Conservation (phyloP, 2,888 invertebrate species). For the Sinelater perroti region DNA sequence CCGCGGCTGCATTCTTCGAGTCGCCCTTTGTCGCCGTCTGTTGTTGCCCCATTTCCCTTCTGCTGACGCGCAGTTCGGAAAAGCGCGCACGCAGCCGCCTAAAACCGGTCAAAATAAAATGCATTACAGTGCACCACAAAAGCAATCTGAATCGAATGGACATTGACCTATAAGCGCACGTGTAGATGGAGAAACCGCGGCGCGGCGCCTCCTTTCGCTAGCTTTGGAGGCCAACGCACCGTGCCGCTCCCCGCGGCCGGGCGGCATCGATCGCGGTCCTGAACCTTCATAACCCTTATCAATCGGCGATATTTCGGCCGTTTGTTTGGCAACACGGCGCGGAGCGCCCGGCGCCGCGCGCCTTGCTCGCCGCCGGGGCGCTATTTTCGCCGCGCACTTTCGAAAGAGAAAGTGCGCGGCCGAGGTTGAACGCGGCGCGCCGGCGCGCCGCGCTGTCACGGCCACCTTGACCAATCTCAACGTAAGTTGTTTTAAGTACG, state of each 20-base stretch:
- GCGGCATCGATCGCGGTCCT: conserved; percentile 39
- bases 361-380: background rate
- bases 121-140: conserved; percentile 32
- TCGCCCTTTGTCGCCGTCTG: too few species aligned
- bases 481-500: conserved; percentile 54
- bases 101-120: conserved; percentile 10
- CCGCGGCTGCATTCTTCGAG: too few species aligned
- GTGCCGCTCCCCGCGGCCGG: conserved; percentile 35
- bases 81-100: background rate
- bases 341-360: background rate
- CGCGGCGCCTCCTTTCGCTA: conserved; percentile 55
- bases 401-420: conserved; percentile 54
- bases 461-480: conserved; percentile 61
- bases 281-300: conserved; percentile 28
- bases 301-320: conserved; percentile 14
- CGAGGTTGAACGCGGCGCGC: conserved; percentile 46
- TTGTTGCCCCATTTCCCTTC: too few species aligned
- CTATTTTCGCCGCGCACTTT: conserved; percentile 26
- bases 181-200: conserved; percentile 50
- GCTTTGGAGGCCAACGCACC: conserved; percentile 53
- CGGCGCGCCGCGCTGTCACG: conserved; percentile 48
- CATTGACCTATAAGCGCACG: conserved; percentile 50
- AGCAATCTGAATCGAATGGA: conserved; percentile 32
- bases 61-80: background rate
- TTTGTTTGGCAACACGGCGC: background rate